A percentile compares a stretch with the other conserved stretches of the same genome.
Conservation (phyloP, 2,797 vertebrate species). For the Aldrovandia affinis region DNA sequence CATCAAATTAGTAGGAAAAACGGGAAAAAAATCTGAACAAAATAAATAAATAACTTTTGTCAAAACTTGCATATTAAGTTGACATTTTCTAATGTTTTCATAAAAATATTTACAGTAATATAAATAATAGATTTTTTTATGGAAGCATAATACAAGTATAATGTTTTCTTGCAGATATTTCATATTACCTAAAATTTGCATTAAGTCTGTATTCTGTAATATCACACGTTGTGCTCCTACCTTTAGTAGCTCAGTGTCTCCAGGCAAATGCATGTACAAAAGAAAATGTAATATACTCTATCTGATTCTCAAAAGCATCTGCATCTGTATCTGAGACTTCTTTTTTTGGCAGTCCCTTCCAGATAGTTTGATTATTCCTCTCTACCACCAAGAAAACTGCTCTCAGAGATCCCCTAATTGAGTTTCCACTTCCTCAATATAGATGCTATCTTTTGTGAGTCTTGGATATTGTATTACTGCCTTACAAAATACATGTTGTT, state of each 20-base stretch:
- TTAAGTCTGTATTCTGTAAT: not conserved
- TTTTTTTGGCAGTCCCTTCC: not conserved
- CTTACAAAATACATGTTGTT: not conserved
- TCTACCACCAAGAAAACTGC: not conserved
- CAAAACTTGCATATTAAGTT: not conserved
- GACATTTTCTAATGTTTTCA: not conserved
- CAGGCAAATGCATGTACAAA: not conserved
- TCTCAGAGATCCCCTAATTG: constrained; percentile 5
- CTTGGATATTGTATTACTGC: constrained; percentile 14
- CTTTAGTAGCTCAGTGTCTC: not conserved
- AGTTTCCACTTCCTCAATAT: constrained; percentile 8
- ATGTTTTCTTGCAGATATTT: not conserved
- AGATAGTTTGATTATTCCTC: constrained; percentile 15
- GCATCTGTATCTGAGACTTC: not conserved
- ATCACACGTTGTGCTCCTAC: not conserved
- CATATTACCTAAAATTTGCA: not conserved
- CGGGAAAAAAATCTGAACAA: too few relatives aligned
- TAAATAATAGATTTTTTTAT: not conserved
- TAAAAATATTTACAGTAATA: not conserved
- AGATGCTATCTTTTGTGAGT: not conserved
- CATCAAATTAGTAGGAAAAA: too few relatives aligned
- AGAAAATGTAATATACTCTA: not conserved
- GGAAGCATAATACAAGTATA: not conserved
- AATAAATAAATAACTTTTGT: not conserved
- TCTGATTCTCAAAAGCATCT: not conserved